phyloP scores from a whole-genome alignment of 1,140 invertebrate species.

The Hypothenemus hampei region DNA sequence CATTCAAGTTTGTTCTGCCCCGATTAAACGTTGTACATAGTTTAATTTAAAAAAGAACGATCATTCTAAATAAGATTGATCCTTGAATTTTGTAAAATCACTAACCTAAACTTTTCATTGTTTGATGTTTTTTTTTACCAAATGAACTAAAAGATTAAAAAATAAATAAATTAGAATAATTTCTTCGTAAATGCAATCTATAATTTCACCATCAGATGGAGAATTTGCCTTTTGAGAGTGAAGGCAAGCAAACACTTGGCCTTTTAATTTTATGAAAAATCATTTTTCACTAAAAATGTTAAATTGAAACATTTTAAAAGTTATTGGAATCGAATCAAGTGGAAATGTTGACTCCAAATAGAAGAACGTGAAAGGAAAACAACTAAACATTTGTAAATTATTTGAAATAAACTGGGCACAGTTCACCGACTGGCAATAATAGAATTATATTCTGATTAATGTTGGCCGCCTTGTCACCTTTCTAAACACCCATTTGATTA shows the following conservation, averaged over 20 bases:
- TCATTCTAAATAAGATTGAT: too few relatives aligned
- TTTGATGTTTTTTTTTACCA: not conserved
- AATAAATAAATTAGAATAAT: not conserved
- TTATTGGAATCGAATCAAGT: not conserved
- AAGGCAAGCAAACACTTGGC: too few relatives aligned
- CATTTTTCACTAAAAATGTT: too few relatives aligned
- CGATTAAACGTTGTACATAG: too few relatives aligned
- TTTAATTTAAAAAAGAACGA: too few relatives aligned
- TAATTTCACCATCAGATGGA: too few relatives aligned
- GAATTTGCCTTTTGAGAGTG: too few relatives aligned
- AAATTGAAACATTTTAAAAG: not conserved
- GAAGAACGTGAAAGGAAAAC: too few relatives aligned
- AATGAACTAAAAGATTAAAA: not conserved
- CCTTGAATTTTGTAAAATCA: too few relatives aligned
- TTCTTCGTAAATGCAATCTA: not conserved
- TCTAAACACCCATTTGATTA: conserved; percentile 25
- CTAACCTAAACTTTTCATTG: not conserved
- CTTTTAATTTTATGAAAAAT: too few relatives aligned
- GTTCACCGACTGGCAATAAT: conserved; percentile 25
- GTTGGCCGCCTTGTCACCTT: conserved; percentile 28
- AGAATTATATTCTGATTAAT: conserved; percentile 31
- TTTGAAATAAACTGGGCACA: conserved; percentile 15
- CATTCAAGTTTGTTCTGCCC: too few relatives aligned
- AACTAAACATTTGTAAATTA: conserved; percentile 12
- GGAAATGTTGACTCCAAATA: too few relatives aligned